A percentile compares a stretch with the other conserved stretches of the same genome.
Evolutionary conservation across 2,797 vertebrate genomes (phyloP).

Genomic region (Platalea minor): DNA sequence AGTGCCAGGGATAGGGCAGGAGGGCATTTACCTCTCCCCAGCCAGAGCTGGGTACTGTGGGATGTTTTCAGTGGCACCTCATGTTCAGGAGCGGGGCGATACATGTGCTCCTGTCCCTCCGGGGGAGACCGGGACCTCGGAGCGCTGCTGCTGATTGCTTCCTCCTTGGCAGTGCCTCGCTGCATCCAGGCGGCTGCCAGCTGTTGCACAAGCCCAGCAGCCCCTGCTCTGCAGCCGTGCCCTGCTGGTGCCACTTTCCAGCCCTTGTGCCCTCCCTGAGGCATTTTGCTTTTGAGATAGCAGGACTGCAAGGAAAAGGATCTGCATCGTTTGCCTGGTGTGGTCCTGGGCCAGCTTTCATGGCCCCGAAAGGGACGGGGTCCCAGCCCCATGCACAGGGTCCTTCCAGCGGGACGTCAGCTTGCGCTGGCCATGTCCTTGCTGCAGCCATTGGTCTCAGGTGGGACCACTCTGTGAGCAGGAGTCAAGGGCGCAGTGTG

Average conservation of each 20-base stretch:
- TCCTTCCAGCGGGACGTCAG: too few relatives aligned
- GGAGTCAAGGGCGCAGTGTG: fast-evolving
- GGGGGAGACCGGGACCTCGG: fast-evolving
- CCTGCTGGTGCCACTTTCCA: background rate
- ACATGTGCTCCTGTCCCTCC: fast-evolving
- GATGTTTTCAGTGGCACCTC: fast-evolving
- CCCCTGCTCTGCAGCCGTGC: fast-evolving
- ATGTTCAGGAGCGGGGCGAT: fast-evolving
- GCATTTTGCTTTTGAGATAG: background rate
- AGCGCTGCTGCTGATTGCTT: fast-evolving
- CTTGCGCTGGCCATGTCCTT: fast-evolving
- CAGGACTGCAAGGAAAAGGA: background rate
- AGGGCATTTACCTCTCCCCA: too few relatives aligned
- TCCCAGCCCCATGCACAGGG: fast-evolving
- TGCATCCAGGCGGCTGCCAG: background rate
- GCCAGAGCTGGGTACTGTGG: background rate
- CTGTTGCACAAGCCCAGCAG: fast-evolving
- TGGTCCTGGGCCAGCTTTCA: fast-evolving
- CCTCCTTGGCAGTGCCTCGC: background rate
- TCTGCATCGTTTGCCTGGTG: fast-evolving
- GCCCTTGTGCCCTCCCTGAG: fast-evolving
- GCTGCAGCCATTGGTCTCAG: fast-evolving
- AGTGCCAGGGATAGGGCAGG: background rate
- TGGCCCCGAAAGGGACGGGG: fast-evolving
- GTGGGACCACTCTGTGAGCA: background rate